Evolutionary conservation across 2,113 vertebrate genomes (phyloP).

Genomic region (Poecilia latipinna): DNA sequence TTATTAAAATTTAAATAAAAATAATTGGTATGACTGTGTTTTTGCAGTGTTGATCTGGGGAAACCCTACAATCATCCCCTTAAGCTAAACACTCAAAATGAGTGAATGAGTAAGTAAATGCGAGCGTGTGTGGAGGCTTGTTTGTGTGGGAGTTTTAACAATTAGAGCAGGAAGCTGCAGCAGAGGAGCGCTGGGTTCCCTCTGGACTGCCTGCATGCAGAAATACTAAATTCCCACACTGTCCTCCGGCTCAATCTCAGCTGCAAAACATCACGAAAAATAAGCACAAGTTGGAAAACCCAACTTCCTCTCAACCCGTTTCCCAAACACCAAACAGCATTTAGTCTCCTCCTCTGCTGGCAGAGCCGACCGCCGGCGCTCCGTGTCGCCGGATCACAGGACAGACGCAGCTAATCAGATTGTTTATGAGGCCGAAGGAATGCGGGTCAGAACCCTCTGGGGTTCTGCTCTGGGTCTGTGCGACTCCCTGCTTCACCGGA

Average conservation of each 20-base stretch:
- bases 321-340: slow-evolving; percentile 56
- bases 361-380: slow-evolving; percentile 15
- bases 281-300: slow-evolving; percentile 24
- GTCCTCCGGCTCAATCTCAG: slow-evolving; percentile 41
- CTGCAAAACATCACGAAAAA: slow-evolving; percentile 42
- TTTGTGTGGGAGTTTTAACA: slow-evolving; percentile 56
- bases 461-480: slow-evolving; percentile 7
- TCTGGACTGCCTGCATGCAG: slow-evolving; percentile 65
- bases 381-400: slow-evolving; percentile 50
- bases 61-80: slow-evolving; percentile 8
- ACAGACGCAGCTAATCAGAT: slow-evolving; percentile 26
- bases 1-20: too few relatives aligned
- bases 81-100: slow-evolving; percentile 22
- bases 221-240: slow-evolving; percentile 56
- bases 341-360: slow-evolving; percentile 1
- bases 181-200: slow-evolving; percentile 52
- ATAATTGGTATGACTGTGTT: too few relatives aligned
- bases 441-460: slow-evolving; percentile 26
- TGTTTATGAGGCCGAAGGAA: slow-evolving; percentile 50
- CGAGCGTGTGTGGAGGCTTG: neutral
- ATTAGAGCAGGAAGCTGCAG: slow-evolving; percentile 66
- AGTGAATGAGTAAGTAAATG: neutral
- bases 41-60: slow-evolving; percentile 13
- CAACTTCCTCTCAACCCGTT: slow-evolving; percentile 68
- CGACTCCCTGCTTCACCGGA: neutral